Conservation (phyloP, 2,888 invertebrate species). For the Timandra comae region DNA sequence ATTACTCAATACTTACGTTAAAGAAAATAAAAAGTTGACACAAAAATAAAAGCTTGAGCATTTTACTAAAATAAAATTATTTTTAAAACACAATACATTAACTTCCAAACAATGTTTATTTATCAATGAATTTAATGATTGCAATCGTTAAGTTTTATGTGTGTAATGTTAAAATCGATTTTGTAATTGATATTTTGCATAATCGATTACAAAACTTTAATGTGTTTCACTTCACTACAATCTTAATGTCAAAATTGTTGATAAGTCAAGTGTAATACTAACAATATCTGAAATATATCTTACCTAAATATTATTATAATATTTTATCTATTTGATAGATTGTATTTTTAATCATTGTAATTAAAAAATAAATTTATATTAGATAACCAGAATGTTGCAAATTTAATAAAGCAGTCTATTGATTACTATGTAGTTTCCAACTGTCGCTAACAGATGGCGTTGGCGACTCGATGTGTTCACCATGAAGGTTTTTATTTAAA, state of each 20-base stretch:
- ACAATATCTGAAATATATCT: too few relatives aligned
- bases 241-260: conserved; percentile 6
- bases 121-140: conserved; percentile 28
- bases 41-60: conserved; percentile 13
- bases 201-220: conserved; percentile 20
- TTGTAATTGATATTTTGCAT: conserved; percentile 20
- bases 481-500: too few relatives aligned
- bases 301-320: not conserved
- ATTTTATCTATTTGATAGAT: too few relatives aligned
- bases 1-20: conserved; percentile 21
- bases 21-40: conserved; percentile 16
- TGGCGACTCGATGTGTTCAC: too few relatives aligned
- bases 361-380: too few relatives aligned
- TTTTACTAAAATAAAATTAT: conserved; percentile 19
- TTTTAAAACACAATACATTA: conserved; percentile 20
- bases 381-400: too few relatives aligned
- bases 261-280: not conserved
- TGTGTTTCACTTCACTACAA: conserved; percentile 15
- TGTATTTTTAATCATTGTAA: too few relatives aligned
- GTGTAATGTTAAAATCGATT: conserved; percentile 27
- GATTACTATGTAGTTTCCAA: too few relatives aligned
- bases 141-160: conserved; percentile 32
- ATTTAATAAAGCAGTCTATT: too few relatives aligned
- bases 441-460: too few relatives aligned
- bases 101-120: conserved; percentile 18